These are phyloP conservation scores for Drosophila multiciliata DNA, from an alignment of 2,888 invertebrate species.

Conservation along the genomic window DNA sequence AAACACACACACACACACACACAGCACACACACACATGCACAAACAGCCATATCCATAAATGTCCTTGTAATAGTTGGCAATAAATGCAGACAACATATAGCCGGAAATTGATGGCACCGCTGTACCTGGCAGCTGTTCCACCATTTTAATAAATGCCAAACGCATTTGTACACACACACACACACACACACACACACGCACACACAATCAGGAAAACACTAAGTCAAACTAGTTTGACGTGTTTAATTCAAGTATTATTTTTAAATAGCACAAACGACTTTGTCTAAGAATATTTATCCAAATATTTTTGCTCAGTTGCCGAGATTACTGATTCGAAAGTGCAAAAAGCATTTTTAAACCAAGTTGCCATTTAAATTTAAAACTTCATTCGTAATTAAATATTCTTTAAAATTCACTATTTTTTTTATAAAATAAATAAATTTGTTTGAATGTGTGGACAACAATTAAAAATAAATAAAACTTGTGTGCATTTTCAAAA, in stretches of 20 bases:
- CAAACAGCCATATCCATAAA: slow-evolving; percentile 11
- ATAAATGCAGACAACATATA: slow-evolving; percentile 44
- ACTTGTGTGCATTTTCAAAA: neutral
- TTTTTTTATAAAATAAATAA: neutral
- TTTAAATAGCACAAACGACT: neutral
- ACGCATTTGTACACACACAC: neutral
- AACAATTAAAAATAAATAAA: neutral
- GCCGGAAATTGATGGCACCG: slow-evolving; percentile 33
- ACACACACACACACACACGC: neutral
- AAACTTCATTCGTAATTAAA: neutral
- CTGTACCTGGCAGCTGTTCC: slow-evolving; percentile 49
- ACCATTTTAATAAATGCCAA: slow-evolving; percentile 32
- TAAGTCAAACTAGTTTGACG: neutral
- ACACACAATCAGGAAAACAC: neutral
- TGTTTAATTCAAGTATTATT: neutral
- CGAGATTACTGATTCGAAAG: neutral
- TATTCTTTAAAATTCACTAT: neutral
- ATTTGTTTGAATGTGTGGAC: neutral
- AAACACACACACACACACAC: slow-evolving; percentile 5
- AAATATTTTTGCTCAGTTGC: neutral
- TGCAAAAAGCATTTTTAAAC: neutral
- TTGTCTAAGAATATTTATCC: neutral
- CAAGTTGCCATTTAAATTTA: neutral
- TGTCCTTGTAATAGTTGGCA: slow-evolving; percentile 60
- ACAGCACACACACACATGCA: neutral